A percentile compares a stretch with the other conserved stretches of the same genome.
phyloP scores from a whole-genome alignment of 1,140 invertebrate species.

The Danaus plexippus region DNA sequence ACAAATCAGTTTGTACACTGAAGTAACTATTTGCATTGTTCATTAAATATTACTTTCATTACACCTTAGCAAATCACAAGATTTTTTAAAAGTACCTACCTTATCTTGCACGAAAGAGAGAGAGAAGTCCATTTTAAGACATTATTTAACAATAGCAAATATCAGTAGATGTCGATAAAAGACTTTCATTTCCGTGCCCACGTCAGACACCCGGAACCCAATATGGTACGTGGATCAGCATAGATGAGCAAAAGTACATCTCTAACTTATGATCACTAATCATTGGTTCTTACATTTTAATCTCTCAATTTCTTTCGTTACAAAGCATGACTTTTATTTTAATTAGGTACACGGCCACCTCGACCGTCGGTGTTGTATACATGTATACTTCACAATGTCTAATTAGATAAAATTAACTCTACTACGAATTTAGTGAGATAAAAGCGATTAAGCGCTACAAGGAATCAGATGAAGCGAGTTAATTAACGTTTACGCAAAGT shows the following conservation, averaged over 20 bases:
- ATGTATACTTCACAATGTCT: too few species aligned
- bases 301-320: too few species aligned
- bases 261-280: slow-evolving; percentile 30
- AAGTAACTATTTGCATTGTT: too few species aligned
- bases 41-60: too few species aligned
- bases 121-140: slow-evolving; percentile 8
- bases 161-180: slow-evolving; percentile 39
- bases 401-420: background rate
- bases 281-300: slow-evolving; percentile 3
- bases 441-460: slow-evolving; percentile 20
- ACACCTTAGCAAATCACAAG: too few species aligned
- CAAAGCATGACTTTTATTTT: too few species aligned
- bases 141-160: slow-evolving; percentile 26
- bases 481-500: slow-evolving; percentile 57
- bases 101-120: too few species aligned
- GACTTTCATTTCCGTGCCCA: slow-evolving; percentile 54
- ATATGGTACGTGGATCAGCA: slow-evolving; percentile 40
- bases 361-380: too few species aligned
- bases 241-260: slow-evolving; percentile 29
- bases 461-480: slow-evolving; percentile 41
- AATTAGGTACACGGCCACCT: too few species aligned
- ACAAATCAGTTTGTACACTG: background rate
- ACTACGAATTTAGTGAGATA: slow-evolving; percentile 13
- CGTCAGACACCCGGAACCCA: slow-evolving; percentile 40
- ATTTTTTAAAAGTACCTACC: too few species aligned